Evolutionary conservation across 92 coral and sea anemone species (phyloP).

Genomic region (Siderastrea siderea): DNA sequence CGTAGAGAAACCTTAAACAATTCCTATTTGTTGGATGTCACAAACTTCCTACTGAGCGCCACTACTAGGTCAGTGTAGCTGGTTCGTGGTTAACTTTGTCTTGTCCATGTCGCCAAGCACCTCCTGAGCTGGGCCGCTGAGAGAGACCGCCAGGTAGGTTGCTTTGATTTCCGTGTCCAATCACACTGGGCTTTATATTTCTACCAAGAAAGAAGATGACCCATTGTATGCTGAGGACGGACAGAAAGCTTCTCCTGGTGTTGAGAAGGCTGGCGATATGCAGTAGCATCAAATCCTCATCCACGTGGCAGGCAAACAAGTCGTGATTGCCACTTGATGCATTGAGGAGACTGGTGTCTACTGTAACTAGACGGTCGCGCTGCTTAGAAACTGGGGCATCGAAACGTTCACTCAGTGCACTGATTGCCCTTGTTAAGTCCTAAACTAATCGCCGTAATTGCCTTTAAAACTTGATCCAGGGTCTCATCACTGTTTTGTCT

Average conservation of each 20-base stretch:
- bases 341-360: not conserved
- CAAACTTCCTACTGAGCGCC: too few species aligned
- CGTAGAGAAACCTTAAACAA: slow-evolving; percentile 44
- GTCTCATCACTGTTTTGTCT: not conserved
- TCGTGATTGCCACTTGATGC: too few species aligned
- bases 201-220: too few species aligned
- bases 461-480: not conserved
- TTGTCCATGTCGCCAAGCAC: too few species aligned
- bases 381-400: not conserved
- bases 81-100: too few species aligned
- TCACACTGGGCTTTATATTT: slow-evolving; percentile 73
- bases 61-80: too few species aligned
- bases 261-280: slow-evolving; percentile 3
- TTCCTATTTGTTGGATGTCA: slow-evolving; percentile 48
- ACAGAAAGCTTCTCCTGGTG: slow-evolving; percentile 37
- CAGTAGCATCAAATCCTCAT: not conserved
- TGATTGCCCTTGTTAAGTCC: not conserved
- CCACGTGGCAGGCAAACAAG: not conserved
- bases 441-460: not conserved
- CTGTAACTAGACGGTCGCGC: not conserved
- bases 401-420: not conserved
- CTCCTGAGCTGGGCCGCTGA: too few species aligned
- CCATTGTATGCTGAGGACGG: slow-evolving; percentile 48
- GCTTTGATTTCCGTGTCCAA: too few species aligned
- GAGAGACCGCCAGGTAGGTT: too few species aligned